Evolutionary conservation across 2,797 vertebrate genomes (phyloP).

Genomic region (Typhlichthys subterraneus): DNA sequence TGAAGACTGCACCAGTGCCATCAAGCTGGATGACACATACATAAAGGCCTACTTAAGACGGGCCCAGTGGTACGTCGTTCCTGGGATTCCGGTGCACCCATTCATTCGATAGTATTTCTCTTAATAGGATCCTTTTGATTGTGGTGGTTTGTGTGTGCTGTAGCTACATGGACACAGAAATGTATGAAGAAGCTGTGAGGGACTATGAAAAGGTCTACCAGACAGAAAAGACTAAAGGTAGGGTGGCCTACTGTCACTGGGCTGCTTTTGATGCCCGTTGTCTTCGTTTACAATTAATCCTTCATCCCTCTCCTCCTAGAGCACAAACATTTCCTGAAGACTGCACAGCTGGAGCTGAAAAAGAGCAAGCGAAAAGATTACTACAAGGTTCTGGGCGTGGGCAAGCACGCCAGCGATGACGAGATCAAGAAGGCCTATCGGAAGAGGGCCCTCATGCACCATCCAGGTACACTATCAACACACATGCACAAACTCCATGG

Average conservation of each 20-base stretch:
- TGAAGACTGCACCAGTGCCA: constrained; percentile 90
- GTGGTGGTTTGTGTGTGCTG: constrained; percentile 29
- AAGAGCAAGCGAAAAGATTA: constrained; percentile 98
- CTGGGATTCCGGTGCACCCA: too few species aligned
- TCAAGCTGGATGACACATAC: constrained; percentile 90
- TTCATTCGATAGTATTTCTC: too few species aligned
- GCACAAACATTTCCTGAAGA: constrained; percentile 92
- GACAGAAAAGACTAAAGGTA: constrained; percentile 95
- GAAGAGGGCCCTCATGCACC: constrained; percentile 96
- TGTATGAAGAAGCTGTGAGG: constrained; percentile 92
- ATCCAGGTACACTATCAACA: constrained; percentile 83
- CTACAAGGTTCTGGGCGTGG: constrained; percentile 92
- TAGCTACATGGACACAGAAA: constrained; percentile 93
- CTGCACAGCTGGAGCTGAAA: constrained; percentile 91
- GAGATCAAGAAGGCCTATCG: constrained; percentile 97
- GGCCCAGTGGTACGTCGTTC: constrained; percentile 81
- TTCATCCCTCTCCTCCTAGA: constrained; percentile 68
- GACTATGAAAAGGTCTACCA: constrained; percentile 97
- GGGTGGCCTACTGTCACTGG: constrained; percentile 2
- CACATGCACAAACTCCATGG: constrained; percentile 1
- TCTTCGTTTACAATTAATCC: neutral
- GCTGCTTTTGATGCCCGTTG: too few species aligned
- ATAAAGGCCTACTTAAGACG: constrained; percentile 93
- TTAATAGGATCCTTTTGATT: too few species aligned
- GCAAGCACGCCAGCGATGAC: constrained; percentile 92